These are phyloP conservation scores for Vicugna pacos DNA, from an alignment of 2,113 vertebrate species.

Conservation along the genomic window DNA sequence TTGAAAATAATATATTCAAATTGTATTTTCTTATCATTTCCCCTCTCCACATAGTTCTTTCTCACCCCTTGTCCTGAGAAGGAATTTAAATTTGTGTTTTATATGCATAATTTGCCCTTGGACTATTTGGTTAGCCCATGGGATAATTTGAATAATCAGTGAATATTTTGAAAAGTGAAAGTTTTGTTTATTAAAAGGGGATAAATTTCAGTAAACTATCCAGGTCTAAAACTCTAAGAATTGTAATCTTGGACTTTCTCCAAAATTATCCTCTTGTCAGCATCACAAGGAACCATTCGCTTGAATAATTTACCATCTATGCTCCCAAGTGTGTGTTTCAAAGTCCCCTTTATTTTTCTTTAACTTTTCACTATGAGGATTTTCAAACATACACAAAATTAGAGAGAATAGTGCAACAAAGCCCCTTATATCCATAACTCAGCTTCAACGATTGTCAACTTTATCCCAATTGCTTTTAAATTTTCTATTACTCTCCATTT, in stretches of 20 bases:
- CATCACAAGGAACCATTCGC: background rate
- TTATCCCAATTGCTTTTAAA: slow-evolving; percentile 21
- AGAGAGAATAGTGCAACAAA: background rate
- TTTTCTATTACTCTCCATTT: background rate
- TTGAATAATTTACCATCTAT: slow-evolving; percentile 64
- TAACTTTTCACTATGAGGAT: background rate
- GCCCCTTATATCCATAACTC: background rate
- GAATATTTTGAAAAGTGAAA: background rate
- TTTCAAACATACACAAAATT: slow-evolving; percentile 28
- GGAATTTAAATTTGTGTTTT: background rate
- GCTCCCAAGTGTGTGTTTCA: background rate
- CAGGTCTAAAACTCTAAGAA: background rate
- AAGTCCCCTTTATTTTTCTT: slow-evolving; percentile 58
- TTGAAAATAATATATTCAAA: slow-evolving; percentile 30
- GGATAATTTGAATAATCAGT: background rate
- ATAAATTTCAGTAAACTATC: background rate
- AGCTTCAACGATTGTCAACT: background rate
- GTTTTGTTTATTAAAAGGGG: background rate
- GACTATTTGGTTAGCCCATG: background rate
- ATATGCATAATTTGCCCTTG: background rate
- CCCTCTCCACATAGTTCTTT: background rate
- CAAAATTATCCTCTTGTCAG: slow-evolving; percentile 15
- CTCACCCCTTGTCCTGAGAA: background rate
- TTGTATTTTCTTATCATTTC: background rate
- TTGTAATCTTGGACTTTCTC: background rate